Evolutionary conservation across 2,113 vertebrate genomes (phyloP).

Genomic region (Myodes glareolus): DNA sequence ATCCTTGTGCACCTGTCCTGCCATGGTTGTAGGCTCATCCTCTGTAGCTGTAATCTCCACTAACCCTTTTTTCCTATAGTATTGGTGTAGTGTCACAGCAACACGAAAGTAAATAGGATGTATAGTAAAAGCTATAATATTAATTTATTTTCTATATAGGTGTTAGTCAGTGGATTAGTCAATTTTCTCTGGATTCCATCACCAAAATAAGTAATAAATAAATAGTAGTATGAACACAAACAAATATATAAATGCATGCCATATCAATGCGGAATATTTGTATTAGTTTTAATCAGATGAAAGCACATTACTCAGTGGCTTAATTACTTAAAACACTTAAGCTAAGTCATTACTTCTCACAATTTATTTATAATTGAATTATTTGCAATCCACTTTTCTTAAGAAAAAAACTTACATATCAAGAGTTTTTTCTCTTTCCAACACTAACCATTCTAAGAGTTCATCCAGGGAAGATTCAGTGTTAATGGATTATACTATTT

Average conservation of each 20-base stretch:
- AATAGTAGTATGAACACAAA: not conserved
- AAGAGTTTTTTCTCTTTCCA: not conserved
- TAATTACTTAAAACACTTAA: conserved; percentile 71
- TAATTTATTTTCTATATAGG: not conserved
- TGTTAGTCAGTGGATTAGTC: not conserved
- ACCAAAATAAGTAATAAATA: not conserved
- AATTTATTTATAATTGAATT: conserved; percentile 69
- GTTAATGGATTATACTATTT: conserved; percentile 25
- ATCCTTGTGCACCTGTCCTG: not conserved
- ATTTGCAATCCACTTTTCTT: conserved; percentile 60
- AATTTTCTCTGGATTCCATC: not conserved
- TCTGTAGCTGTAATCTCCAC: not conserved
- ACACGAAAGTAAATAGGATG: not conserved
- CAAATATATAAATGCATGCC: conserved; percentile 9
- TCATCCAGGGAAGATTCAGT: not conserved
- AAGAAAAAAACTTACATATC: not conserved
- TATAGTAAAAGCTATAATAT: not conserved
- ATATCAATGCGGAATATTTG: not conserved
- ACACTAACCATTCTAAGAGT: not conserved
- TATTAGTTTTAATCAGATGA: conserved; percentile 64
- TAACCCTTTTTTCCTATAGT: no score
- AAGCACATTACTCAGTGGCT: conserved; percentile 32
- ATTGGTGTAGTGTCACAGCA: not conserved
- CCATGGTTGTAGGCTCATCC: no score
- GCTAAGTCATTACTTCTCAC: conserved; percentile 21